Evolutionary conservation across 2,888 invertebrate genomes (phyloP), one percentile per base, ranked within the genome.

Genomic region (Schizotus pectinicornis): DNA sequence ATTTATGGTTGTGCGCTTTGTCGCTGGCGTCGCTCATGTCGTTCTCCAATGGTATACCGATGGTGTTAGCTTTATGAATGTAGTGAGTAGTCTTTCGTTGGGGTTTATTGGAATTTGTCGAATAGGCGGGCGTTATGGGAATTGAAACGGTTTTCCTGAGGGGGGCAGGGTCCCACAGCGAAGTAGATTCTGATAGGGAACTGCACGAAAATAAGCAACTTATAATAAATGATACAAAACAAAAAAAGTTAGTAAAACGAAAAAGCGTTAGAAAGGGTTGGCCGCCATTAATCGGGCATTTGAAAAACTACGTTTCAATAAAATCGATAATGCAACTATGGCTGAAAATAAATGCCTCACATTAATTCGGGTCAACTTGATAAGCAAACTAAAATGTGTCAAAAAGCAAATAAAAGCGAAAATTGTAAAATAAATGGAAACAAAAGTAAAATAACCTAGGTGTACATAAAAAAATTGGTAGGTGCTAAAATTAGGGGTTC

Each of bases 41-140:
- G 68, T 79, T 69, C 37, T 79, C 78, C 0, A 84, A 81, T 2
- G 86, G 86, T 62, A 85, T 81, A 74, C 85, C 85, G 73, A 86
- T 85, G 30, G 85, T 86, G 76, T 85, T 85, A 14, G 85, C 84
- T 72, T 79, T 79, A 60, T 79, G 79, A 34, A 77, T 67, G 48
- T 69, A 67, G 51, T 71, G 73, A 7, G 68, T 57, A 11, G 72
- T 68, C 64, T 76, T 78, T 56, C 76, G 66, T 13, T 70, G 71
- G 33, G 67, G 63, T 57, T 71, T 72, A 35, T 56, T 57, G 36
- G 50, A 38, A 50, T 63, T 43, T 30, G 55, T 12, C 7, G 59
- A 46, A 22, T 22, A 5, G 11, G 67, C 59, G 11, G 74, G 71
- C 39, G 68, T 61, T 30, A 64, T 57, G 38, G 82, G 81, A 68